Evolutionary conservation across 2,888 invertebrate genomes (phyloP), one percentile per base, ranked within the genome.

Genomic region (Plutella xylostella): DNA sequence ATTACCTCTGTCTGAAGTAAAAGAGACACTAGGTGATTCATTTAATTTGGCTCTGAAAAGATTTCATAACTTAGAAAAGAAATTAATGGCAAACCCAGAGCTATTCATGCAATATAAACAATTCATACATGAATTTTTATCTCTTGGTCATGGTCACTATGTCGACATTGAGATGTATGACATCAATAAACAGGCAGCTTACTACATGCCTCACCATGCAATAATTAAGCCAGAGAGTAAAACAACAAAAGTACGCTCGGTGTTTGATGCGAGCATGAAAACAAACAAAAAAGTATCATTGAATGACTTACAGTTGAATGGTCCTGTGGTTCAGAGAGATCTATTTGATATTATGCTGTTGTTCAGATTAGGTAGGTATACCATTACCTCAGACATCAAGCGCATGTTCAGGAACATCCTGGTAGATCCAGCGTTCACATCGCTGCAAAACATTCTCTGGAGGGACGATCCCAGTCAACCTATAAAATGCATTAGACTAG

Each of bases 301-400:
- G 1, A 47, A 52, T 30, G 47, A 48, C 38, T 3, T 48, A 2
- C 15, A 42, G 2, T 3, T 50, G 4, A 51, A 51, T 45, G 49
- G 47, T 0, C 45, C 51, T 4, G 19, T 41, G 1, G 49, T 49
- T 2, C 51, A 53, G 43, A 47, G 40, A 33, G 51, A 50, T 11
- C 22, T 52, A 6, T 51, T 52, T 45, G 50, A 55, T 31, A 51
- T 55, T 11, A 2, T 55, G 2, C n/a, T 54, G 4, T 28, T 52
- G 9, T 51, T 43, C 34, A 15, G 54, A 7, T 14, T 51, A 7
- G 45, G 44, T 6, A 22, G 48, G 1, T 44, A 39, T 22, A 43
- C 45, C 1, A 49, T 52, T 2, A 52, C 12, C 11, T 30, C 46
- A 6, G 54, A 55, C 28, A 53, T 56, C 9, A 51, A 47, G 38